These are phyloP conservation scores for Glaucidium brasilianum DNA, from an alignment of 2,113 vertebrate species.

Conservation along the genomic window DNA sequence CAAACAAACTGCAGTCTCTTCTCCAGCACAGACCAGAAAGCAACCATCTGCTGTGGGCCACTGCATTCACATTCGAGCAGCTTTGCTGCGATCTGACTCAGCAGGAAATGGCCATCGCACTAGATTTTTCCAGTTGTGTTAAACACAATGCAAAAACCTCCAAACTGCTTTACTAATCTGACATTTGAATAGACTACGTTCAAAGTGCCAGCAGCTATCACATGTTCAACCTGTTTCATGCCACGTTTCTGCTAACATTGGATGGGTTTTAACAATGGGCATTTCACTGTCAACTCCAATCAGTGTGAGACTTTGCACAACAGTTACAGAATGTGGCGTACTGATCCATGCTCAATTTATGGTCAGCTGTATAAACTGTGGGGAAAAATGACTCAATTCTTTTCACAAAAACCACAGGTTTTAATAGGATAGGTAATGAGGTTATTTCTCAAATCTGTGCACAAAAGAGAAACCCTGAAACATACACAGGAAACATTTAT, in stretches of 20 bases:
- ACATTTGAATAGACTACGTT: not conserved
- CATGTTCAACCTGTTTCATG: not conserved
- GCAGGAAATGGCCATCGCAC: not conserved
- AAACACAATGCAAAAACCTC: not conserved
- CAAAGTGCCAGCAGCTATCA: constrained; percentile 10
- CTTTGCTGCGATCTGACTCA: constrained; percentile 38
- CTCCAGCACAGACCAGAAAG: constrained; percentile 5
- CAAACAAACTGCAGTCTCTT: not conserved
- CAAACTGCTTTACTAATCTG: constrained; percentile 11
- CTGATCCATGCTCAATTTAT: not conserved
- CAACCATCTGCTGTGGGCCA: not conserved
- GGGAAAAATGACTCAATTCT: not conserved
- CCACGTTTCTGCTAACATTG: constrained; percentile 10
- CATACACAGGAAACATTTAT: not conserved
- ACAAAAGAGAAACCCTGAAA: not conserved
- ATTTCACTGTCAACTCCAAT: constrained; percentile 43
- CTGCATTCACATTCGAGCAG: not conserved
- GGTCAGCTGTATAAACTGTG: not conserved
- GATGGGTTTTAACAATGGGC: constrained; percentile 46
- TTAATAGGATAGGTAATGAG: not conserved
- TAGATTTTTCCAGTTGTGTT: constrained; percentile 31
- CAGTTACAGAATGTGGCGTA: not conserved
- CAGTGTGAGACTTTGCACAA: not conserved
- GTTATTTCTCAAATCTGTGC: not conserved
- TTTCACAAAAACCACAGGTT: not conserved